Base-by-base conservation (phyloP, 2,888 invertebrate species). In the Diaperis boleti region DNA sequence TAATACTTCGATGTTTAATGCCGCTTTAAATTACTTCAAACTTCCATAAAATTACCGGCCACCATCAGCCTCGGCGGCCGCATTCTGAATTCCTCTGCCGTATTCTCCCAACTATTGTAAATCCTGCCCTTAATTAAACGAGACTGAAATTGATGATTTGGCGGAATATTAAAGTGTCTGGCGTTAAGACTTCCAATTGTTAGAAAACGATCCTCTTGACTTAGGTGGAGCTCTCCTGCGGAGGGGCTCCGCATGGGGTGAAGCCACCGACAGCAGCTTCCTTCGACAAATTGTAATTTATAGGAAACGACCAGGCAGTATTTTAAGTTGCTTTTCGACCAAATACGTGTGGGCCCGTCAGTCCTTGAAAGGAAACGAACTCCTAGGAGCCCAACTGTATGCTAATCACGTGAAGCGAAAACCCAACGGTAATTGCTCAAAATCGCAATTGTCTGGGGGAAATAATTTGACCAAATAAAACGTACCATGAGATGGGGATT, bases 241-340 rank as follows among this genome's bases (percentile, higher is more conserved):
- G 76, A 75, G 74, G 78, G 64, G 69, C 78, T 69, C 79, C 66
- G 75, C 78, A 77, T 79, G 78, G 74, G 78, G 77, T 71, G 76
- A 70, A 76, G 78, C 79, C 78, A 78, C 77, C 74, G 78, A 70
- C 73, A 69, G 72, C 69, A 74, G 73, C 74, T 69, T 65, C 49
- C 70, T 79, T 79, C 80, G 81, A 81, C 81, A 81, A 81, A 81
- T 81, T 81, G 79, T 81, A 81, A 81, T 81, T 81, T 81, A 81
- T 80, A 72, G 76, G 72, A 72, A 69, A 65, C 70, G 63, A 66
- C 70, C 70, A 65, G 68, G 64, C 72, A 72, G 55, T 39, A 57
- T 65, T 65, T 57, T 62, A 59, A 52, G n/a, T 29, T 56, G 59
- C 57, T 77, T 73, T 75, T 76, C 71, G 65, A 65, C 74, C 69